Evolutionary conservation across 2,797 vertebrate species (phyloP).

Genomic region (Sebastes goodei): DNA sequence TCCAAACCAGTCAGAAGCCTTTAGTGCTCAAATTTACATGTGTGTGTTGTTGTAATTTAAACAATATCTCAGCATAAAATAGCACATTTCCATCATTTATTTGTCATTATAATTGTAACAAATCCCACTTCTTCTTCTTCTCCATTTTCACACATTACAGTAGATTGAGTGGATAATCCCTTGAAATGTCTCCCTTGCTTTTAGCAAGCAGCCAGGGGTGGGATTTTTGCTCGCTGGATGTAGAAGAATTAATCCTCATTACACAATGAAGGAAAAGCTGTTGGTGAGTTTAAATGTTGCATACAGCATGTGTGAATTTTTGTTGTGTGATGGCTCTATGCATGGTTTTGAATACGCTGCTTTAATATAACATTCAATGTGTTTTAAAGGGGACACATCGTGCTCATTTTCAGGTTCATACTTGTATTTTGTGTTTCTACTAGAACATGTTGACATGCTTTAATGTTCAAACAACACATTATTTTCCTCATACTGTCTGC

Average conservation of each 20-base stretch:
- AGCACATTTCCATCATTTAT: not conserved
- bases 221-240: conserved; percentile 9
- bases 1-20: not conserved
- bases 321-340: conserved; percentile 9
- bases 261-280: conserved; percentile 49
- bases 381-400: fast-evolving
- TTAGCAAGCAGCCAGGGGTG: not conserved
- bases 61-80: not conserved
- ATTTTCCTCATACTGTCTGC: fast-evolving
- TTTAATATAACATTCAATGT: not conserved
- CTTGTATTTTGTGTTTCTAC: too few relatives aligned
- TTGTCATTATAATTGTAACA: not conserved
- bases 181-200: conserved; percentile 17
- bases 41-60: not conserved
- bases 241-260: conserved; percentile 54
- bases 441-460: too few relatives aligned
- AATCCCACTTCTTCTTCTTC: not conserved
- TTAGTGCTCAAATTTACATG: not conserved
- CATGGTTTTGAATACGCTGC: not conserved
- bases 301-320: not conserved
- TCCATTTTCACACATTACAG: not conserved
- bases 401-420: too few relatives aligned
- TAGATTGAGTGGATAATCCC: not conserved
- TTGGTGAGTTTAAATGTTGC: conserved; percentile 1
- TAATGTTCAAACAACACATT: fast-evolving